Percentiles rank a stretch among this genome's conserved stretches.
phyloP scores from a whole-genome alignment of 2,888 invertebrate species.

The Orchesellides sinensis region DNA sequence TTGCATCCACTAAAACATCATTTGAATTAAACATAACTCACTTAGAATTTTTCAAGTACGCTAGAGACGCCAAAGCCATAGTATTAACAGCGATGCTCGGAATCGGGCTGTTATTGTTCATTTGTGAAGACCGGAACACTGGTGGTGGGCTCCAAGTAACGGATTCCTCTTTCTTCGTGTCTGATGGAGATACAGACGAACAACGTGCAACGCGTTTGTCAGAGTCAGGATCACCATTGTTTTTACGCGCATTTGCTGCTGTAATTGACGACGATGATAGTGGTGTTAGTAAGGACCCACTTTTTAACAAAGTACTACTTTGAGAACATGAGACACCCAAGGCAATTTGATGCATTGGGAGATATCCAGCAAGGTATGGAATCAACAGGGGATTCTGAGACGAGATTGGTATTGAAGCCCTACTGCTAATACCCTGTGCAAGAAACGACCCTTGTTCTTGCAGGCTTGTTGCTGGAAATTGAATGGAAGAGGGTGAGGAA shows the following conservation, averaged over 20 bases:
- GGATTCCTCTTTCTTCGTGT: slow-evolving; percentile 13
- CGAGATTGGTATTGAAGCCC: background rate
- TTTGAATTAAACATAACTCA: background rate
- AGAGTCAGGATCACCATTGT: too few relatives aligned
- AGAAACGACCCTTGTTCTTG: slow-evolving; percentile 21
- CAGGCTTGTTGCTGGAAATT: background rate
- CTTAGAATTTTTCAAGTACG: slow-evolving; percentile 12
- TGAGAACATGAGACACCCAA: slow-evolving; percentile 23
- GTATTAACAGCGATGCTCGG: slow-evolving; percentile 28
- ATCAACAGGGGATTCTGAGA: slow-evolving; percentile 46
- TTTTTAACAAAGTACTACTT: too few relatives aligned
- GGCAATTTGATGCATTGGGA: slow-evolving; percentile 26
- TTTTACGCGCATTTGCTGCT: background rate
- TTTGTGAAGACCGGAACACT: slow-evolving; percentile 33
- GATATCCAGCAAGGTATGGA: slow-evolving; percentile 25
- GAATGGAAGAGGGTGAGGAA: slow-evolving; percentile 19
- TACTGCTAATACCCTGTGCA: background rate
- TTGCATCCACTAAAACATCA: background rate
- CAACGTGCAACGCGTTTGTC: too few relatives aligned
- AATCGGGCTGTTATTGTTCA: slow-evolving; percentile 10
- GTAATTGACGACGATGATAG: background rate
- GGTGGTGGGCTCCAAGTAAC: slow-evolving; percentile 37
- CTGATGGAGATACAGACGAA: too few relatives aligned
- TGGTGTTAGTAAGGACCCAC: too few relatives aligned
- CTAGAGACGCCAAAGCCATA: slow-evolving; percentile 21